phyloP scores from a whole-genome alignment of 2,888 invertebrate genomes.

The Erannis defoliaria region DNA sequence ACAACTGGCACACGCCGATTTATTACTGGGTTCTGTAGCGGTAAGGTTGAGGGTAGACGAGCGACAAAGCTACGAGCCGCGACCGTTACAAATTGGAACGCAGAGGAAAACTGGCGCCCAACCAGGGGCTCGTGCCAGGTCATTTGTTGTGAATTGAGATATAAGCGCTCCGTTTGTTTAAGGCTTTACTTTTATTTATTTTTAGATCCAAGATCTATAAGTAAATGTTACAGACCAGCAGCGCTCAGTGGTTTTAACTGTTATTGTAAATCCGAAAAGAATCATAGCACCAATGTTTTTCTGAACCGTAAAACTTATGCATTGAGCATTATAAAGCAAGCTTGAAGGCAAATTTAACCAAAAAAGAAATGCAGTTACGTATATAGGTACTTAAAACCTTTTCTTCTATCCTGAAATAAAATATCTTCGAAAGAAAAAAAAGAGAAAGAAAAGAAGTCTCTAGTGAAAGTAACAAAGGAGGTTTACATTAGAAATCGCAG shows the following conservation, averaged over 20 bases:
- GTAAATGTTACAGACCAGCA: background rate
- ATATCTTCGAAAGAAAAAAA: background rate
- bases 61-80: conserved; percentile 39
- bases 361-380: too few species aligned
- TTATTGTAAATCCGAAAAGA: background rate
- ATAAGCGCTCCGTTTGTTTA: conserved; percentile 24
- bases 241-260: background rate
- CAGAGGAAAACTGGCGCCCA: conserved; percentile 42
- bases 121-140: conserved; percentile 37
- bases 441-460: background rate
- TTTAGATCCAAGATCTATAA: background rate
- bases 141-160: conserved; percentile 36
- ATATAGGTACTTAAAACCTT: too few species aligned
- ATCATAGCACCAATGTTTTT: too few species aligned
- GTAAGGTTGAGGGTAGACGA: conserved; percentile 41
- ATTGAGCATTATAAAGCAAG: too few species aligned
- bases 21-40: conserved; percentile 43
- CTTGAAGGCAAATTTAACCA: too few species aligned
- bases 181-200: conserved; percentile 15
- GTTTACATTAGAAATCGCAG: conserved; percentile 24
- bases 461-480: conserved; percentile 2
- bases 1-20: conserved; percentile 45
- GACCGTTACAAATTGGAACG: conserved; percentile 44
- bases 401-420: too few species aligned
- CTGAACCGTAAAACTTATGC: too few species aligned